Evolutionary conservation across 2,113 vertebrate genomes (phyloP), one percentile per base, ranked within the genome.

Genomic region (Epinephelus fuscoguttatus): DNA sequence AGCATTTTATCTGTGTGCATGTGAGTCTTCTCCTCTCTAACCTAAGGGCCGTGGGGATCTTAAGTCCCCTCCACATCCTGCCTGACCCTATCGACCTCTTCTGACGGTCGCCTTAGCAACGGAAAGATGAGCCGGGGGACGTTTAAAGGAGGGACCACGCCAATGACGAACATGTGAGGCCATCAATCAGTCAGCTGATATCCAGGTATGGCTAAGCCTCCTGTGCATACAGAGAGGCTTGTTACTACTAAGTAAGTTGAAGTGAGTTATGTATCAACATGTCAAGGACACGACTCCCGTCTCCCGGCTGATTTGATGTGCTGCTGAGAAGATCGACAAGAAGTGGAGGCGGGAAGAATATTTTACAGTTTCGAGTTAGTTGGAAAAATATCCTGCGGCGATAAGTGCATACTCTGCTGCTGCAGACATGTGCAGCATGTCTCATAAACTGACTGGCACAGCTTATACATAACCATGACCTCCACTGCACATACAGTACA

Each of bases 41-140:
- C 78, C 82, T 49, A 66, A 78, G 74, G 84, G 85, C 88, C 80
- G 70, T 11, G 61, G 84, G 37, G 76, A 90, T 88, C 73, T 90
- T 50, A 88, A 91, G 67, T 84, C 89, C 55, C 73, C 53, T 86
- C 88, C 80, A 83, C 82, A 89, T 89, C 82, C 80, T 78, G 87
- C 66, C 84, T 94, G 93, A 96, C 94, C 94, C 87, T 45, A 84
- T 88, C 88, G 86, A 94, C 93, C 92, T 90, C 78, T 80, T 84
- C 91, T 55, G 87, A 80, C 81, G 80, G 94, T 96, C 25, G 85
- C 84, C 84, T 68, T 89, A 91, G 93, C 92, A 92, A 94, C 94
- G 23, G 90, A 91, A 90, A 92, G 90, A 91, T 85, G 89, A 95
- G 90, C 78, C 55, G 2, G 37, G 69, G 37, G 60, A 10, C 30